Evolutionary conservation across 2,113 vertebrate species (phyloP), one percentile per base, ranked within the genome.

Genomic region (Panurus biarmicus): DNA sequence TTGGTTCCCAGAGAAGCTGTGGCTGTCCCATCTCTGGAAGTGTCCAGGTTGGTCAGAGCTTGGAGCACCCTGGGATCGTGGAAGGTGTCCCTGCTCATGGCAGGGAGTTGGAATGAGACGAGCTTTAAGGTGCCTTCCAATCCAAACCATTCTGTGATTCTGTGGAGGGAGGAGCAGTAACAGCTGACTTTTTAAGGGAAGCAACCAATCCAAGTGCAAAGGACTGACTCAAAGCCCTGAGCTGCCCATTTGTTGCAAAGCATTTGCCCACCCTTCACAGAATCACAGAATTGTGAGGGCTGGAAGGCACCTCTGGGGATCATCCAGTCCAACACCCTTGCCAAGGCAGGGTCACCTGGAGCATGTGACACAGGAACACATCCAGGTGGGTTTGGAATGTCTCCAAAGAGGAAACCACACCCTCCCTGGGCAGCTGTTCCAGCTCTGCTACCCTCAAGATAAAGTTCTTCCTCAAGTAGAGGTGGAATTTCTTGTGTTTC

Each of bases 291-390:
- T 23, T 28, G 36, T 18, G 13, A 51, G 31, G 19, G 9, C 26
- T 79, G 45, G 45, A 67, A 74, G 26, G 53, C 7, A 33, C 13
- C 31, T 14, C 47, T 61, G 53, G 45, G 48, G 47, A 61, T 14
- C 14, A 53, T 19, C 22, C 29, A 42, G 17, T 17, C 35, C 53
- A 61, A 61, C 15, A 1, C 6, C 12, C 1, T 40, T 36, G 29
- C 22, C 35, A 36, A 35, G 58, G 45, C 35, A 47, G 67, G 53
- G 4, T 60, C 60, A 67, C 26, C 22, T 11, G 40, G 31, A 48
- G 54, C 22, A 50, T 5, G 62, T 75, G 71, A 26, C 25, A 61
- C 21, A 69, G 22, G 47, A 24, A 42, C 2, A 4, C 0, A 0
- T 21, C 38, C 67, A 36, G 25, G 28, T 35, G n/a, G 2, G n/a